Percentiles rank a stretch among this genome's conserved stretches.
Conservation (phyloP, 2,113 vertebrate species). For the Cacatua alba region DNA sequence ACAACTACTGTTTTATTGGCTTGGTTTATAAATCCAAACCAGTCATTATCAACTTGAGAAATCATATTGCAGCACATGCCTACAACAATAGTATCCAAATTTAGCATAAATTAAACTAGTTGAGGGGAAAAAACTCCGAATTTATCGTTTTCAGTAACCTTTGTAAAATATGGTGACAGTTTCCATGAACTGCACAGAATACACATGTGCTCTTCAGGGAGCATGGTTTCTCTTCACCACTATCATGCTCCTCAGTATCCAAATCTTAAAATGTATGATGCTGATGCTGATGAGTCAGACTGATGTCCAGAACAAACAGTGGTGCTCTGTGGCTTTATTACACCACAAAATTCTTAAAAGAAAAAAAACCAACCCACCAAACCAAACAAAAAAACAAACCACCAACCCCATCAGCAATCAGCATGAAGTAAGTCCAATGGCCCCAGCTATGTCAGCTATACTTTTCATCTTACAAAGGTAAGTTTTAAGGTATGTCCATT, state of each 20-base stretch:
- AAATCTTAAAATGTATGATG: background rate
- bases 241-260: background rate
- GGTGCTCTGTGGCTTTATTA: background rate
- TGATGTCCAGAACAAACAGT: background rate
- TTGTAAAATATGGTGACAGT: background rate
- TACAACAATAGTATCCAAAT: background rate
- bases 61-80: background rate
- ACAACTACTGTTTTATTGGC: background rate
- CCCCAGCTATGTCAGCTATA: background rate
- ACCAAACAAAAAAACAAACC: background rate
- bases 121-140: background rate
- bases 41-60: background rate
- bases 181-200: background rate
- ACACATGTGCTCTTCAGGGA: rapidly evolving
- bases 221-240: background rate
- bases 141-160: background rate
- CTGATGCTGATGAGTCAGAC: background rate
- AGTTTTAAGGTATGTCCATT: background rate
- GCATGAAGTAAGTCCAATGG: background rate
- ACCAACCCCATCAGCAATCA: background rate
- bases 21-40: background rate
- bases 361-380: background rate
- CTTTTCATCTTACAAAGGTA: background rate
- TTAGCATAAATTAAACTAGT: background rate
- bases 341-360: background rate